Base-by-base conservation (phyloP, 1,140 invertebrate species). In the Drosophila kikkawai region DNA sequence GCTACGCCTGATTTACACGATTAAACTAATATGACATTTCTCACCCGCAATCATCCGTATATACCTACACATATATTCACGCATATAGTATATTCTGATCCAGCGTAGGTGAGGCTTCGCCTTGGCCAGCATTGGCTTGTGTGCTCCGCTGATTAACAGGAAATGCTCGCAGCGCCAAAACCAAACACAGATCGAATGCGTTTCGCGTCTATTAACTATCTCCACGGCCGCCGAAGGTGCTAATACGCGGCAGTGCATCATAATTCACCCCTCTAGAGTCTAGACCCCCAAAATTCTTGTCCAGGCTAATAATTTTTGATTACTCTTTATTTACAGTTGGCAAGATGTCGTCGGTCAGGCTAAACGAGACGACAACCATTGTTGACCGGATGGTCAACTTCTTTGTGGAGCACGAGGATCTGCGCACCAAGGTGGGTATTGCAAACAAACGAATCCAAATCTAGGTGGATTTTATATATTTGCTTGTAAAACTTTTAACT, bases 331-430 rank as follows among this genome's bases (percentile, higher is more conserved):
- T 75, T 78, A 15, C 61, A 88, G 85, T 79, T 70, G 68, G 55
- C 71, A 66, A 71, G 55, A 91, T 91, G 87, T 85, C 87, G 87
- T 85, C 87, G 68, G 66, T 87, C 69, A 82, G 82, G 71, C 83
- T 92, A 39, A 92, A 92, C 64, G 91, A 92, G 55, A 90, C 91
- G 32, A 80, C 86, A 44, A 92, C 91, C 29, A 86, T 93, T 36
- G 87, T 93, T 50, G 92, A 93, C 69, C 80, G 80, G 8, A 88
- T 93, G 82, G 92, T 93, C 44, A 92, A 93, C 74, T 93, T 93
- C 67, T 91, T 93, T 60, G 92, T 92, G 63, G 91, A 92, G 67
- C 91, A 93, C 68, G 91, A 93, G 78, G 92, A 92, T 80, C 53
- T 92, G 68, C 91, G 91, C 56, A 92, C 91, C 41, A 92, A 92